Conservation (phyloP, 2,113 vertebrate species). For the Junco hyemalis region DNA sequence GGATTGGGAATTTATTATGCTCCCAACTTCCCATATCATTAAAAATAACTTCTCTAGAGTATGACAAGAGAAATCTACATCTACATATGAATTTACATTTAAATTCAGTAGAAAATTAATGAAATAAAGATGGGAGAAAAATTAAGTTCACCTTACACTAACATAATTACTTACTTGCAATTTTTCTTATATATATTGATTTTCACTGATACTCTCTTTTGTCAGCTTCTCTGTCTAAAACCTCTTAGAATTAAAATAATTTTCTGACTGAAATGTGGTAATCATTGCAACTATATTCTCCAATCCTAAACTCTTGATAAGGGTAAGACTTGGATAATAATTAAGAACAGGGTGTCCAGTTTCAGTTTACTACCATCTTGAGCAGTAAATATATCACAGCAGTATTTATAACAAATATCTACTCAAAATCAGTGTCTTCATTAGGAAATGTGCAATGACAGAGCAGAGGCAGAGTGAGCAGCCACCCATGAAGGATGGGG, state of each 20-base stretch:
- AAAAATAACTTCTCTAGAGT: not conserved
- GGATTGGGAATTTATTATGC: not conserved
- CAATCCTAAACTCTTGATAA: not conserved
- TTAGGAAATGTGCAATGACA: not conserved
- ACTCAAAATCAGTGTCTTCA: not conserved
- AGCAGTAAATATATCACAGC: not conserved
- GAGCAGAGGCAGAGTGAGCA: not conserved
- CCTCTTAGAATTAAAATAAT: not conserved
- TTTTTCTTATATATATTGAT: not conserved
- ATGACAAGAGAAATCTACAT: not conserved
- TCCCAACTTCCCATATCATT: not conserved
- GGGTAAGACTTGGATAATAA: not conserved
- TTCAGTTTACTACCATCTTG: not conserved
- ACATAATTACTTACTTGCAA: not conserved
- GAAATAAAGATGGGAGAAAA: not conserved
- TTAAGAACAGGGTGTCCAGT: not conserved
- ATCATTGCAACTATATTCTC: not conserved
- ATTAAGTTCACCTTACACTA: not conserved
- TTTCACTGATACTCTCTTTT: not conserved
- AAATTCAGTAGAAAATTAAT: not conserved
- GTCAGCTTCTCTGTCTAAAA: not conserved
- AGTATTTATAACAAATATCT: not conserved
- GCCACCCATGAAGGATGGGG: not conserved
- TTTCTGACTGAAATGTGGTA: not conserved
- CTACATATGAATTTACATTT: not conserved